These are phyloP conservation scores for Uloborus diversus DNA, from an alignment of 1,140 invertebrate species.

Conservation along the genomic window DNA sequence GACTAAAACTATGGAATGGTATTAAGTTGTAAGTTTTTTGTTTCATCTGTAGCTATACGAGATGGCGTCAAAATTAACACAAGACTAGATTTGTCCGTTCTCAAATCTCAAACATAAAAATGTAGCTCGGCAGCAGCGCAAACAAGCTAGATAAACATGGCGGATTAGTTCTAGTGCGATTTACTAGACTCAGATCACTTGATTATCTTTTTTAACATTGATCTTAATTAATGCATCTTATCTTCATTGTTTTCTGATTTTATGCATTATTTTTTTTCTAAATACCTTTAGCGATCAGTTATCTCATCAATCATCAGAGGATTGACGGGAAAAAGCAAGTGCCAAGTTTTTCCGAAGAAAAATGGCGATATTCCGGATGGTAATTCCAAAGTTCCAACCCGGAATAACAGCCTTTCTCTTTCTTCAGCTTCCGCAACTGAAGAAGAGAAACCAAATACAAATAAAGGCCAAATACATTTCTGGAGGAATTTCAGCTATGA, in stretches of 20 bases:
- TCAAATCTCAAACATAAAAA: too few species aligned
- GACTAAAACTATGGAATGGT: too few species aligned
- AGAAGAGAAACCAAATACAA: not conserved
- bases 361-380: not conserved
- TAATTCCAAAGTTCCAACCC: not conserved
- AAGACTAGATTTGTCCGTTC: too few species aligned
- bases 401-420: conserved; percentile 12
- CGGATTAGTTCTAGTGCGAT: not conserved
- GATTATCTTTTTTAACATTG: not conserved
- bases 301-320: conserved; percentile 27
- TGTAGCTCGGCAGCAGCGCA: too few species aligned
- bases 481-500: conserved; percentile 51
- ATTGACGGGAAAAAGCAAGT: conserved; percentile 24
- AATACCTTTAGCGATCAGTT: conserved; percentile 29
- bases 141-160: not conserved
- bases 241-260: not conserved
- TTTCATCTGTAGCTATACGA: too few species aligned
- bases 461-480: conserved; percentile 32
- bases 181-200: not conserved
- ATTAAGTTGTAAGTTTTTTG: too few species aligned
- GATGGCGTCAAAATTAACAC: too few species aligned
- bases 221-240: not conserved
- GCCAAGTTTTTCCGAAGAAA: conserved; percentile 35
- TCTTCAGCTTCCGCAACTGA: conserved; percentile 8
- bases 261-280: not conserved